Evolutionary conservation across 2,113 vertebrate species (phyloP).

Genomic region (Pholis gunnellus): DNA sequence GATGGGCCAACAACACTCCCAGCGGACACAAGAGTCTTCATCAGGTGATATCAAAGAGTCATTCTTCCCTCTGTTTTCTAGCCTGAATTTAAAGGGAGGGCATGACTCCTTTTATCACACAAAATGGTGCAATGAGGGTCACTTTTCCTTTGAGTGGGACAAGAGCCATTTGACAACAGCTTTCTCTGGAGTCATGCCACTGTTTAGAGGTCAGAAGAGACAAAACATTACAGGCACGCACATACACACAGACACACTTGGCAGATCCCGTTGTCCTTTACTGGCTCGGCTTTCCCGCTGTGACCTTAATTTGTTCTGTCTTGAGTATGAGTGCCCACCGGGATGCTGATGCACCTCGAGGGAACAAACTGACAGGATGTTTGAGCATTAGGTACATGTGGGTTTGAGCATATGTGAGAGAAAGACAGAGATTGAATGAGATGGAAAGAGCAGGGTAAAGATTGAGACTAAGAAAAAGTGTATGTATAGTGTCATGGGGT

Average conservation of each 20-base stretch:
- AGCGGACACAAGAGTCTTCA: slow-evolving; percentile 28
- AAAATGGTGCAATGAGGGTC: slow-evolving; percentile 59
- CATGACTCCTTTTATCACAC: slow-evolving; percentile 54
- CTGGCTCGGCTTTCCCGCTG: slow-evolving; percentile 69
- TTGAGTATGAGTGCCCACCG: slow-evolving; percentile 73
- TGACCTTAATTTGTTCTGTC: slow-evolving; percentile 86
- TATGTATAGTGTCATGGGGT: background rate
- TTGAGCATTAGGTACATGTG: slow-evolving; percentile 42
- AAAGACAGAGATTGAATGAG: slow-evolving; percentile 4
- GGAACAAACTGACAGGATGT: slow-evolving; percentile 67
- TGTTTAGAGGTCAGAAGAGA: slow-evolving; percentile 63
- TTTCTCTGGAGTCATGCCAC: slow-evolving; percentile 58
- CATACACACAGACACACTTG: slow-evolving; percentile 51
- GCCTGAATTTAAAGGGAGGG: slow-evolving; percentile 46
- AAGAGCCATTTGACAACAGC: slow-evolving; percentile 43
- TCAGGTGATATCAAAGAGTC: slow-evolving; percentile 60
- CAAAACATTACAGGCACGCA: slow-evolving; percentile 28
- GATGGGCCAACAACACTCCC: slow-evolving; percentile 42
- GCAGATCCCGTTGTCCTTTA: slow-evolving; percentile 54
- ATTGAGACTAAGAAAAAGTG: background rate
- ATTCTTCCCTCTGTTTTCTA: slow-evolving; percentile 47
- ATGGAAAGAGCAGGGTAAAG: background rate
- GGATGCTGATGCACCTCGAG: slow-evolving; percentile 72
- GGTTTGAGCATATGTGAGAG: slow-evolving; percentile 43
- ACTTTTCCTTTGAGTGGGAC: slow-evolving; percentile 55